Base-by-base conservation (phyloP, 2,888 invertebrate genomes). In the Drosophila demipolita region DNA sequence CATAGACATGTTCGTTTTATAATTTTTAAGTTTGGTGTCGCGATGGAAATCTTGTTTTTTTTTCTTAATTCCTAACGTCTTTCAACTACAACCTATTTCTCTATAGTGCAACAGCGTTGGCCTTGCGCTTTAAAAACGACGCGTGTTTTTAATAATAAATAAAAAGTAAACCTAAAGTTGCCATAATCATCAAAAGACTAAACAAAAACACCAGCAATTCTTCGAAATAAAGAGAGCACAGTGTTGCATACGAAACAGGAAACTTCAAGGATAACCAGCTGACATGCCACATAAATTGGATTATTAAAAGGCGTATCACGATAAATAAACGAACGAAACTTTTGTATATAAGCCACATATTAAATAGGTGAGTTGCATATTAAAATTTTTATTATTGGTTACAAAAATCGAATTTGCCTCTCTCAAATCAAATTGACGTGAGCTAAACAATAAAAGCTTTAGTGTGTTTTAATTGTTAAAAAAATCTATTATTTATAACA, bases 201-300 rank as follows among this genome's bases (percentile, higher is more conserved):
- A 73, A 73, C 61, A 68, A 65, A 54, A 60, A 66, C 29, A 59
- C 59, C 40, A 57, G 26, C 42, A 40, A 50, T 45, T 15, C 45
- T 9, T 23, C 15, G 45, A 15, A 50, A 53, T 12, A 65, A 75
- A 71, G 53, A 53, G 67, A 65, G 38, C 65, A 66, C 65, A 75
- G 75, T 64, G 64, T 66, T 76, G 78, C 77, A 73, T 75, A 78
- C 76, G 63, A 71, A 80, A 78, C 76, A 60, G 78, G 76, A 80
- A 67, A 82, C 73, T 77, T 83, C 87, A 87, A 87, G 80, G 87
- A 90, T 88, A 87, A 88, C 90, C 88, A 86, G 89, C 87, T 86
- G 90, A 78, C 82, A 85, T 89, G 90, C 81, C 90, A 88, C 82
- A 90, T 80, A 88, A 86, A 87, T 90, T 86, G 87, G 89, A 90